These are phyloP conservation scores for Nothobranchius kuhntae DNA, from an alignment of 2,113 vertebrate genomes.

Conservation along the genomic window DNA sequence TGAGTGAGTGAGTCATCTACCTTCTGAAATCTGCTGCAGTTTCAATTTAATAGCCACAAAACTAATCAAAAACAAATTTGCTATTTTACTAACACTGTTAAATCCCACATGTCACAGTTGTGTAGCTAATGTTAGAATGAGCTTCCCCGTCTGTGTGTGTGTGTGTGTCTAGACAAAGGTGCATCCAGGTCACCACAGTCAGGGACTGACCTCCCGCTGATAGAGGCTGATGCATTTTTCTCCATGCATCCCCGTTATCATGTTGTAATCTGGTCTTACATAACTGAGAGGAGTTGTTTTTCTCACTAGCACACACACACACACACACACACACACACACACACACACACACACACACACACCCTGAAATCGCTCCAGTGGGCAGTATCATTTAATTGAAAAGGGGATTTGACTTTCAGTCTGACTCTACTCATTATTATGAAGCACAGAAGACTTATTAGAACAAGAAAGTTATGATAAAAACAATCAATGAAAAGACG, in stretches of 20 bases:
- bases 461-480: background rate
- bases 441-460: background rate
- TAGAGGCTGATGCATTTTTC: conserved; percentile 36
- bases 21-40: no score
- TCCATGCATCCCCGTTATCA: conserved; percentile 24
- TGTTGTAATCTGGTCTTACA: conserved; percentile 72
- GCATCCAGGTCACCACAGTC: conserved; percentile 31
- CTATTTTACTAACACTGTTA: background rate
- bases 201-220: conserved; percentile 47
- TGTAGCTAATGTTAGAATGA: conserved; percentile 1
- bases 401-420: background rate
- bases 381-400: background rate
- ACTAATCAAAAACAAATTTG: no score
- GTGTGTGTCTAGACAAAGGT: conserved; percentile 17
- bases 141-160: background rate
- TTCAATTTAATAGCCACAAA: no score
- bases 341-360: no score
- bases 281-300: conserved; percentile 50
- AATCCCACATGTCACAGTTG: background rate
- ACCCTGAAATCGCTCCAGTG: no score
- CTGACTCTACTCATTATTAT: background rate
- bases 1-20: no score
- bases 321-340: no score
- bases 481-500: background rate
- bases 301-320: background rate